Base-by-base conservation (phyloP, 2,797 vertebrate species). In the Benthosema pterotum region DNA sequence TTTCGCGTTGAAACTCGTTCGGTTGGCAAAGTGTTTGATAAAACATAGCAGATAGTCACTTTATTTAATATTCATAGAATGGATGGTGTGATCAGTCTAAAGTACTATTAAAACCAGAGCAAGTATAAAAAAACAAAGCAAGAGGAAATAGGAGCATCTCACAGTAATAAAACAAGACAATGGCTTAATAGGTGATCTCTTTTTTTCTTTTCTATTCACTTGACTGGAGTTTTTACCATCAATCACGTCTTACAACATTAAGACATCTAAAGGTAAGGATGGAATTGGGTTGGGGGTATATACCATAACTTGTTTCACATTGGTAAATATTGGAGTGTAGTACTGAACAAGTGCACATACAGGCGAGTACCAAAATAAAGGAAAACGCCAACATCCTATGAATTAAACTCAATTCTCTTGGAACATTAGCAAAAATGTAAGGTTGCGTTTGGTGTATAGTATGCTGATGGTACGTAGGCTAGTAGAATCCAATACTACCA, bases 161-260 rank as follows among this genome's bases (percentile, higher is more conserved):
- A 59, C 38, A 22, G 25, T 76, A 66, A 22, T 11, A 58, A 64
- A 53, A 58, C 1, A 25, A 22, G 53, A 19, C 15, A 52, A 58
- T 63, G 67, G 77, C 71, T 72, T 72, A 5, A 18, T 65, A n/a
- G 15, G 32, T 50, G 42, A 54, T 38, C 38, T 15, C 25, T 25
- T 25, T n/a, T 47, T n/a, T n/a, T n/a, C n/a, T n/a, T n/a, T n/a
- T n/a, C n/a, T n/a, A n/a, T n/a, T 47, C 52, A 52, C 48, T 76
- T 52, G 32, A 42, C 65, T 22, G 76, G 59, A 71, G 25, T 62
- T 74, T n/a, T 81, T 42, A 76, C 56, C 56, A 72, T 72, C 63
- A 66, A 66, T 76, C 77, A 88, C 66, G 71, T 74, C 77, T 84
- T 15, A 90, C 82, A 71, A 91, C 87, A 90, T 79, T 82, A 85